phyloP scores from a whole-genome alignment of 2,113 vertebrate species.

The Scomber japonicus region DNA sequence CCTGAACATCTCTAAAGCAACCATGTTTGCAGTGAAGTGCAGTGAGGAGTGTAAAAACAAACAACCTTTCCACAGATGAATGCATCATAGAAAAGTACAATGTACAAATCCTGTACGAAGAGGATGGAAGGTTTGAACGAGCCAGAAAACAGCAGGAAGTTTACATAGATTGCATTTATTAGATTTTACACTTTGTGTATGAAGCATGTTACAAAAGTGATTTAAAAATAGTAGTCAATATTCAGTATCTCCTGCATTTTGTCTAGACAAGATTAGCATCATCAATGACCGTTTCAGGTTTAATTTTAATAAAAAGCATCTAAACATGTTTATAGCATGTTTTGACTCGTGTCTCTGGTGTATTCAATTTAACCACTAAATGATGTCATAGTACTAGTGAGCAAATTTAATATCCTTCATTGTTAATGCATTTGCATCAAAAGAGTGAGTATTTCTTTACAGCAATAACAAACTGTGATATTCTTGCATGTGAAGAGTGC shows the following conservation, averaged over 20 bases:
- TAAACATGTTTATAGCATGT: too few species aligned
- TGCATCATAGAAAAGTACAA: background rate
- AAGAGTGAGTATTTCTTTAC: too few species aligned
- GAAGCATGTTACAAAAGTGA: background rate
- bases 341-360: too few species aligned
- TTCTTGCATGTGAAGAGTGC: constrained; percentile 9
- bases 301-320: background rate
- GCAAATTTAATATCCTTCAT: too few species aligned
- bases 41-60: background rate
- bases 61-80: background rate
- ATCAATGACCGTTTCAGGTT: background rate
- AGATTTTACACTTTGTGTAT: background rate
- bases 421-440: too few species aligned
- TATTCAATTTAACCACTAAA: too few species aligned
- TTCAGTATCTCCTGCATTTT: background rate
- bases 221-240: background rate
- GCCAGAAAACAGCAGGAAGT: background rate
- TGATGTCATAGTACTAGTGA: too few species aligned
- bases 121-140: too few species aligned
- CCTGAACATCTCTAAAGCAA: background rate
- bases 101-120: too few species aligned
- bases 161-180: background rate
- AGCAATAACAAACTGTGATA: too few species aligned
- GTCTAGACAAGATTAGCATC: background rate
- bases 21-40: background rate